phyloP scores from a whole-genome alignment of 2,113 vertebrate genomes.

The Himantopus leucocephalus region DNA sequence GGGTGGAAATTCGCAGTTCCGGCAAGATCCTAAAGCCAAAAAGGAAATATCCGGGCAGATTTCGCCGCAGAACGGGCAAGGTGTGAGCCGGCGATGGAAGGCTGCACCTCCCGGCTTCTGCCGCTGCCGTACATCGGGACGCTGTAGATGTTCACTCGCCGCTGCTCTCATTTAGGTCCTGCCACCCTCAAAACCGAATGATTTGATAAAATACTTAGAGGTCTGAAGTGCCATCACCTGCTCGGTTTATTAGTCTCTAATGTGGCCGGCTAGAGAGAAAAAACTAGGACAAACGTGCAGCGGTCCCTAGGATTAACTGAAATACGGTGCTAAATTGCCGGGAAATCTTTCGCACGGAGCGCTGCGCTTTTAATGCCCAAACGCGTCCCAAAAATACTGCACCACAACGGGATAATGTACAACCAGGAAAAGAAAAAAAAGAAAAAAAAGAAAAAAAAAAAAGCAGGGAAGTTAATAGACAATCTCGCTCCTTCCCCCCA shows the following conservation, averaged over 20 bases:
- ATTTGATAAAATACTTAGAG: neutral
- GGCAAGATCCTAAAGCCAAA: neutral
- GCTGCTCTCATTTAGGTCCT: neutral
- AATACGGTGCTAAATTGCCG: neutral
- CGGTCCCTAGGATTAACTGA: neutral
- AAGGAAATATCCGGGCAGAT: neutral
- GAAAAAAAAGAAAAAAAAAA: neutral
- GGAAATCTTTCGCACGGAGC: neutral
- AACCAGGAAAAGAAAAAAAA: neutral
- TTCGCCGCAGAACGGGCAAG: neutral
- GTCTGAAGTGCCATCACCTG: neutral
- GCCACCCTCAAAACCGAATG: accelerated
- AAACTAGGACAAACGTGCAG: neutral
- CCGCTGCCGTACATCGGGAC: accelerated
- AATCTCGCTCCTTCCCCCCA: neutral
- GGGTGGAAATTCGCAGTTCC: neutral
- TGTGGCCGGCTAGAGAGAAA: neutral
- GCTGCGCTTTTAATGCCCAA: neutral
- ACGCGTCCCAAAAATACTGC: accelerated
- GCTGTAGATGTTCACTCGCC: neutral
- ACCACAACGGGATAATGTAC: neutral
- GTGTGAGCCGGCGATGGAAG: accelerated
- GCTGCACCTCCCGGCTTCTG: neutral
- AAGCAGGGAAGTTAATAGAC: neutral
- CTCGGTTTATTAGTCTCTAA: neutral